Base-by-base conservation (phyloP, 2,113 vertebrate genomes). In the Puffinus mauretanicus region DNA sequence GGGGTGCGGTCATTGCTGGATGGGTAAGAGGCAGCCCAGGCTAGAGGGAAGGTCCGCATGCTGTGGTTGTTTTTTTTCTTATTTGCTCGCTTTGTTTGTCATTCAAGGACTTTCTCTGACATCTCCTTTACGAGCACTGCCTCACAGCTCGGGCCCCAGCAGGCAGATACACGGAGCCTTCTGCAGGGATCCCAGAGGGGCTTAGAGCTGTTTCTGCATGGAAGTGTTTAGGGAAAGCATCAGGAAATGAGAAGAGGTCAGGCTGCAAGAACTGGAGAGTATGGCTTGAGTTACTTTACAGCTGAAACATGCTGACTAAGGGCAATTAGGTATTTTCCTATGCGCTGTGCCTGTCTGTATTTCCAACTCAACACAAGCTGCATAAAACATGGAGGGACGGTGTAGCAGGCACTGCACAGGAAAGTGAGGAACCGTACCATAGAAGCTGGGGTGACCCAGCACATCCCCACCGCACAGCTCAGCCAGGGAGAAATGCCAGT, bases 231-330 rank as follows among this genome's bases (percentile, higher is more conserved):
- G 52, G 67, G 29, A 90, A 79, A 91, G 36, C 47, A 65, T 86
- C 76, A 67, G 91, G 91, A 97, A 97, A 94, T 96, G 76, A 94
- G 72, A 64, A 81, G 62, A 96, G 78, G 49, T 93, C 77, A 67
- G 55, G 14, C 67, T 89, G 65, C 4, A 2, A 82, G 75, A 82
- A 72, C 24, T n/a, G 44, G 38, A 92, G 57, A 86, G 90, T 81
- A 64, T 44, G 32, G 62, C 32, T 93, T 96, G 71, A 81, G 78
- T 95, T 95, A 93, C 78, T 85, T 94, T 44, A 57, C 58, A 92
- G 64, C 47, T 90, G 82, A 86, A 81, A 76, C 17, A 51, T 54
- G 82, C 91, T 82, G 47, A 91, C 47, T 88, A 78, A 93, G 65
- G 40, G 11, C 36, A 81, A 76, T 92, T 81, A 76, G 13, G 17